phyloP scores from a whole-genome alignment of 2,888 invertebrate genomes.

The Epinotia brunnichana region DNA sequence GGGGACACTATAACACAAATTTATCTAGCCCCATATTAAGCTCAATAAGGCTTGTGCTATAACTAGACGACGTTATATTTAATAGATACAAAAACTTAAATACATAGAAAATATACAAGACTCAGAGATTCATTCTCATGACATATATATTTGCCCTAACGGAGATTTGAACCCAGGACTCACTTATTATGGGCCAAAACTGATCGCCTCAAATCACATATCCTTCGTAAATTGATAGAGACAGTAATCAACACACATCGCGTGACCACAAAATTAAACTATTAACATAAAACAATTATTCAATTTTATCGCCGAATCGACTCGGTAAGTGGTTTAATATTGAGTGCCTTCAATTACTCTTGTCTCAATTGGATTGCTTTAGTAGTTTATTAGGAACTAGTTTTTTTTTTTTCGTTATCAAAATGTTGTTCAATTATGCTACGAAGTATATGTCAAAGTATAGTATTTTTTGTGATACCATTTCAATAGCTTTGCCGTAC shows the following conservation, averaged over 20 bases:
- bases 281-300: conserved; percentile 33
- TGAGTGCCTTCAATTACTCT: conserved; percentile 12
- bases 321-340: conserved; percentile 19
- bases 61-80: no score
- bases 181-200: no score
- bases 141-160: no score
- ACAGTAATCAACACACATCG: background rate
- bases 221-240: background rate
- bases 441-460: background rate
- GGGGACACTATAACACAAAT: no score
- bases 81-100: no score
- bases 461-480: background rate
- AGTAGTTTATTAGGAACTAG: background rate
- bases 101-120: no score
- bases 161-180: no score
- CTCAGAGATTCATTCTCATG: no score
- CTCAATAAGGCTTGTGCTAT: no score
- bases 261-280: conserved; percentile 6
- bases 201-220: background rate
- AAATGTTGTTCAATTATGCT: background rate
- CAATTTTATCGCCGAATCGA: conserved; percentile 17
- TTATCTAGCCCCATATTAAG: no score
- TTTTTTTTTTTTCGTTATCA: background rate
- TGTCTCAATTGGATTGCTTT: conserved; percentile 8
- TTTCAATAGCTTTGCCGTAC: no score